A percentile compares a stretch with the other conserved stretches of the same genome.
Evolutionary conservation across 2,113 vertebrate genomes (phyloP).

Genomic region (Dicaeum eximium): DNA sequence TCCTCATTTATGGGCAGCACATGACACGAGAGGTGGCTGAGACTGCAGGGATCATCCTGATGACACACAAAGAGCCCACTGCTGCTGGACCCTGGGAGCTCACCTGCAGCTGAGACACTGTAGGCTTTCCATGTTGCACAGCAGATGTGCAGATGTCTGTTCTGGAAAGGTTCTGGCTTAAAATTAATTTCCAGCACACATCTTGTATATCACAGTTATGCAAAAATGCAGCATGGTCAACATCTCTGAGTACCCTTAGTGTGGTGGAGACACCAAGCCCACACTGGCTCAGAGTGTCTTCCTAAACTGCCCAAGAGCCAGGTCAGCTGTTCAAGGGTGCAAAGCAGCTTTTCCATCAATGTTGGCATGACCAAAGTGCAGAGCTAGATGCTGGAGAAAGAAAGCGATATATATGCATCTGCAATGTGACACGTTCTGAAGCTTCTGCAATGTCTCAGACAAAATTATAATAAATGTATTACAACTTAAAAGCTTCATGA

Average conservation of each 20-base stretch:
- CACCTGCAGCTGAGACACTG: background rate
- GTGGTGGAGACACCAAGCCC: background rate
- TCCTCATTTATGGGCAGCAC: background rate
- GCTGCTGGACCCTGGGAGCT: background rate
- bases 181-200: background rate
- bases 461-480: background rate
- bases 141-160: background rate
- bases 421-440: background rate
- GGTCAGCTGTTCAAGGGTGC: background rate
- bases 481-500: background rate
- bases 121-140: background rate
- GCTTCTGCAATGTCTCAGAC: background rate
- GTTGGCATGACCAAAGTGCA: background rate
- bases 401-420: background rate
- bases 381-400: background rate
- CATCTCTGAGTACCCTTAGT: background rate
- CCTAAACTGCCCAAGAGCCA: background rate
- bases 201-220: background rate
- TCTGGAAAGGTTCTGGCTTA: background rate
- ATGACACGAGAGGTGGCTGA: rapidly evolving
- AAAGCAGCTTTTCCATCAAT: background rate
- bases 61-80: background rate
- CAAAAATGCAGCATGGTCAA: rapidly evolving
- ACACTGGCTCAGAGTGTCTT: background rate
- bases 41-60: no score